A percentile compares a stretch with the other conserved stretches of the same genome.
Conservation (phyloP, 2,888 invertebrate species). For the Epistrophe eligans region DNA sequence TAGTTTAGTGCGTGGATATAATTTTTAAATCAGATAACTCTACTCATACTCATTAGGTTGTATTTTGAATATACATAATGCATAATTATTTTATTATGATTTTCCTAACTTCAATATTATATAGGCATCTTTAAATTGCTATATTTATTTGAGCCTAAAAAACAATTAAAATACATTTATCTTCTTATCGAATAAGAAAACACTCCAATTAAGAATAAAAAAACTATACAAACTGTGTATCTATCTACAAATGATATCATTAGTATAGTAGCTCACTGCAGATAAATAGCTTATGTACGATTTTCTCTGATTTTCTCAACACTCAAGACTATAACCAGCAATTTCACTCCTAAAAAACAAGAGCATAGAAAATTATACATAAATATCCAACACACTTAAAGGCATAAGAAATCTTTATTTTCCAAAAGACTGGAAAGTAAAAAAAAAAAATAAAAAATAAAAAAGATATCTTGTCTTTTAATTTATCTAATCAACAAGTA, state of each 20-base stretch:
- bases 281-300: conserved; percentile 1
- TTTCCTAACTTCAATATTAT: not conserved
- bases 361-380: conserved; percentile 41
- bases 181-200: conserved; percentile 43
- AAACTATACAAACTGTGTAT: not conserved
- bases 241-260: conserved; percentile 55
- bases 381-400: not conserved
- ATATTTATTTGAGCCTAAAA: not conserved
- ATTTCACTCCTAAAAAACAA: conserved; percentile 9
- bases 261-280: conserved; percentile 30
- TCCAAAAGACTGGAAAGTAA: not conserved
- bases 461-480: conserved; percentile 37
- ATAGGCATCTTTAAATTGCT: not conserved
- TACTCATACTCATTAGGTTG: too few species aligned
- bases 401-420: not conserved
- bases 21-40: too few species aligned
- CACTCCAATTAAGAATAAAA: conserved; percentile 12
- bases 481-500: conserved; percentile 66
- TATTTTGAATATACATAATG: too few species aligned
- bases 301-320: not conserved
- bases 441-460: not conserved
- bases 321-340: not conserved
- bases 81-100: too few species aligned
- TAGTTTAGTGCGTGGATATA: too few species aligned
- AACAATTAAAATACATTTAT: not conserved